Evolutionary conservation across 2,888 invertebrate genomes (phyloP).

Genomic region (Pharmacophagus antenor): DNA sequence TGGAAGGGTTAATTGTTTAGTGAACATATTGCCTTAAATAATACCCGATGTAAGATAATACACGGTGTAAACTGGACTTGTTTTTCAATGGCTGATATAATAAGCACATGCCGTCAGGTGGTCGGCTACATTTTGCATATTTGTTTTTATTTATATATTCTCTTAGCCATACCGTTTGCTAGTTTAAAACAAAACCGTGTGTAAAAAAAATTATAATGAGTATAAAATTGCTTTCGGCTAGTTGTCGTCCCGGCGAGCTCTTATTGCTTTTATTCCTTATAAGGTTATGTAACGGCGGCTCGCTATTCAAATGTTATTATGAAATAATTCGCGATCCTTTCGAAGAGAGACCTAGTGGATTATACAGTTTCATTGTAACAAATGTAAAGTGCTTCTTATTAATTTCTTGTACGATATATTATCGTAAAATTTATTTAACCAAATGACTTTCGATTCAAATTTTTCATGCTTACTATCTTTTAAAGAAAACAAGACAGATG

Average conservation of each 20-base stretch:
- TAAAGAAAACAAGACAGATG: neutral
- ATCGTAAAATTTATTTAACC: too few relatives aligned
- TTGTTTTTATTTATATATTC: constrained; percentile 52
- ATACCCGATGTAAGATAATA: constrained; percentile 63
- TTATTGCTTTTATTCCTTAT: constrained; percentile 23
- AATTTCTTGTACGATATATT: too few relatives aligned
- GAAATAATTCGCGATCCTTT: neutral
- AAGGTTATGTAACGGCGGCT: constrained; percentile 12
- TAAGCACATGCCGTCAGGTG: constrained; percentile 64
- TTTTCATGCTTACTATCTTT: neutral
- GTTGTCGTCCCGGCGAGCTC: constrained; percentile 1
- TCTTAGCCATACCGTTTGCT: constrained; percentile 40
- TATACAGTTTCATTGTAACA: too few relatives aligned
- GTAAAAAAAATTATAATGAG: constrained; percentile 43
- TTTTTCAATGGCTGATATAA: constrained; percentile 51
- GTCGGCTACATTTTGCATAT: constrained; percentile 45
- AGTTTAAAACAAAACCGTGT: constrained; percentile 39
- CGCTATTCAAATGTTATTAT: neutral
- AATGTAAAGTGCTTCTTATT: too few relatives aligned
- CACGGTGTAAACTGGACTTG: constrained; percentile 52
- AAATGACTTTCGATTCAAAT: neutral
- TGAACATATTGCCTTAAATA: constrained; percentile 47
- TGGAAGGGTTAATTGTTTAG: constrained; percentile 38
- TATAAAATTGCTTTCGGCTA: constrained; percentile 35
- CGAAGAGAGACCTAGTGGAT: too few relatives aligned